phyloP scores from a whole-genome alignment of 2,113 vertebrate species.

The Colius striatus region DNA sequence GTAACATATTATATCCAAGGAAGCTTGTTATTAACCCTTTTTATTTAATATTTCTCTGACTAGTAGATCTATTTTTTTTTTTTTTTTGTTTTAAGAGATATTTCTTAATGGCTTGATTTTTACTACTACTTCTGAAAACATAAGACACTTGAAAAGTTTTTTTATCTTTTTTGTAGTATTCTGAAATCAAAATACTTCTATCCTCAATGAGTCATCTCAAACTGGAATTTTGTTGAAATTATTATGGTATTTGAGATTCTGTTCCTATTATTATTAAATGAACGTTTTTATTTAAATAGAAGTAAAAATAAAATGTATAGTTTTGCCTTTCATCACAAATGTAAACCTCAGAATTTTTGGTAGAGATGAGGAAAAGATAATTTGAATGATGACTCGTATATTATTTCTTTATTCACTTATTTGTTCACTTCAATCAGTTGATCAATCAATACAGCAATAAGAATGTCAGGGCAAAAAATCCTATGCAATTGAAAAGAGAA shows the following conservation, averaged over 20 bases:
- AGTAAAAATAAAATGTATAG: rapidly evolving
- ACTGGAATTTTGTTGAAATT: not conserved
- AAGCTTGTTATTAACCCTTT: not conserved
- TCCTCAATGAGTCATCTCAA: rapidly evolving
- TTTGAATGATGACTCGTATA: not conserved
- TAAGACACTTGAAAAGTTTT: not conserved
- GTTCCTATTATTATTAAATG: not conserved
- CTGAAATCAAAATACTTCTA: not conserved
- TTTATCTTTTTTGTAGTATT: not conserved
- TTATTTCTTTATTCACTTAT: not conserved
- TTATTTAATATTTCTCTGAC: not conserved
- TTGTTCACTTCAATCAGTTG: not conserved
- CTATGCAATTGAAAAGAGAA: not conserved
- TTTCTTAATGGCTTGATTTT: not conserved
- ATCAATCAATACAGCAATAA: not conserved
- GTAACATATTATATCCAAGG: not conserved
- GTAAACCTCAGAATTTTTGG: not conserved
- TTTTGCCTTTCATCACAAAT: not conserved
- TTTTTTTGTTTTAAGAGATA: not conserved
- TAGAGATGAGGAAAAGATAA: not conserved
- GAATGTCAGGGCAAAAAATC: not conserved
- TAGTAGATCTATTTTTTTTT: not conserved
- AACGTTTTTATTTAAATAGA: not conserved
- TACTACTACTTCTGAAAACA: not conserved
- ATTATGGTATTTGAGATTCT: not conserved